A percentile compares a stretch with the other conserved stretches of the same genome.
These are phyloP conservation scores for Lutraria rhynchaena DNA, from an alignment of 1,140 invertebrate species.

Conservation along the genomic window DNA sequence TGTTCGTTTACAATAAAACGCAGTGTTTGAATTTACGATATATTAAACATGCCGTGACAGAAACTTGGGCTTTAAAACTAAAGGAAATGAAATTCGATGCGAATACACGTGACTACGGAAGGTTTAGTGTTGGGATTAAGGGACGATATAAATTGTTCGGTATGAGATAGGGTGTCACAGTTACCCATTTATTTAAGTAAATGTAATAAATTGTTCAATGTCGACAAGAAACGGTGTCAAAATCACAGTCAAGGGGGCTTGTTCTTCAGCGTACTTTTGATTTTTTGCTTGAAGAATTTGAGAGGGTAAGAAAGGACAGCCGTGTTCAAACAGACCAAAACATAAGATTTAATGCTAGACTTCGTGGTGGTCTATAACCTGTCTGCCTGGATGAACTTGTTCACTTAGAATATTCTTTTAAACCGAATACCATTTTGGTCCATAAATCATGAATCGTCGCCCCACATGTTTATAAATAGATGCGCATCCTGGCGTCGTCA, in stretches of 20 bases:
- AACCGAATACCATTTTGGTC: no score
- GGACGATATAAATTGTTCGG: not conserved
- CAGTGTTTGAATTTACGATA: slow-evolving; percentile 7
- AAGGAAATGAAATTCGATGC: slow-evolving; percentile 1
- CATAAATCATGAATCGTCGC: no score
- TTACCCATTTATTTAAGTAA: slow-evolving; percentile 26
- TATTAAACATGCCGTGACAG: slow-evolving; percentile 9
- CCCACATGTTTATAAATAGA: no score
- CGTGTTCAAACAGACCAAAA: slow-evolving; percentile 14
- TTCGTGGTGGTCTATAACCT: not conserved
- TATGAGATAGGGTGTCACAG: slow-evolving; percentile 4
- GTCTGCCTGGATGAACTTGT: not conserved
- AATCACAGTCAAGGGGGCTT: slow-evolving; percentile 26
- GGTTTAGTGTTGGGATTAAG: not conserved
- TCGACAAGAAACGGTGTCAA: slow-evolving; percentile 3
- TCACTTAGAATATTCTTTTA: not conserved
- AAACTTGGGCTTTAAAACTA: not conserved
- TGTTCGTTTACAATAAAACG: no score
- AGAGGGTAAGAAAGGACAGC: slow-evolving; percentile 22
- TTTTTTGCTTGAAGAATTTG: slow-evolving; percentile 22
- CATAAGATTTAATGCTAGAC: not conserved
- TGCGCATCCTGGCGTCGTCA: not conserved
- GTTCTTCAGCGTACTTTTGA: slow-evolving; percentile 1
- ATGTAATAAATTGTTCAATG: slow-evolving; percentile 27
- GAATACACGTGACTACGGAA: not conserved